A percentile compares a stretch with the other conserved stretches of the same genome.
These are phyloP conservation scores for Spea hammondii DNA, from an alignment of 2,797 vertebrate genomes.

Conservation along the genomic window DNA sequence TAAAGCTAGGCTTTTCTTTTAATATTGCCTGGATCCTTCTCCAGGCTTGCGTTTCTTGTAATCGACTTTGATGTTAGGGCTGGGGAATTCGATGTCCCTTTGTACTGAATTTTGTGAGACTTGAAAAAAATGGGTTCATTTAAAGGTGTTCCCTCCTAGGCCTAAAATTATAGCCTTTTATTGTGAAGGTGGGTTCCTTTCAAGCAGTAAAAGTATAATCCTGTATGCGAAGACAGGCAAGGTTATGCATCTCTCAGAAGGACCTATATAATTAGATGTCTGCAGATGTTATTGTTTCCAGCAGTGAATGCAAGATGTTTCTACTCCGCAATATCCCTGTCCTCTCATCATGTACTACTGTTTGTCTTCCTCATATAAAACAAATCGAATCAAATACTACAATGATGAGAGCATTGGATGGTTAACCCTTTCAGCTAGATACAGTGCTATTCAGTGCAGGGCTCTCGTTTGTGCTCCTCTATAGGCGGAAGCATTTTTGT, in stretches of 20 bases:
- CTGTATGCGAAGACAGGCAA: background rate
- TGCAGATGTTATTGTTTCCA: background rate
- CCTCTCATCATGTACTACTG: too few relatives aligned
- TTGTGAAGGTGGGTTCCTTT: constrained; percentile 26
- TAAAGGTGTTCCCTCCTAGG: constrained; percentile 42
- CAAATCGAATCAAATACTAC: too few relatives aligned
- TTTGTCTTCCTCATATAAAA: too few relatives aligned
- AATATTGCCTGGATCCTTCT: constrained; percentile 47
- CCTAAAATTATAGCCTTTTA: constrained; percentile 5
- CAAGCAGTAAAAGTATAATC: background rate
- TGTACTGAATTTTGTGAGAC: constrained; percentile 44
- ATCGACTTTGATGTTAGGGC: constrained; percentile 47
- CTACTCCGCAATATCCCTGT: too few relatives aligned
- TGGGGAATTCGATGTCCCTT: constrained; percentile 39
- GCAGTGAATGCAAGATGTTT: too few relatives aligned
- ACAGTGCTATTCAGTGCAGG: too few relatives aligned
- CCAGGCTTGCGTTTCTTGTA: constrained; percentile 41
- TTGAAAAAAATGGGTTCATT: constrained; percentile 39
- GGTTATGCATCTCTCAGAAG: background rate
- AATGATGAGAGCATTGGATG: too few relatives aligned
- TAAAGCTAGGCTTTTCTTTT: constrained; percentile 44
- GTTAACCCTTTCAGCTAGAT: too few relatives aligned
- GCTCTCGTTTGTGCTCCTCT: too few relatives aligned
- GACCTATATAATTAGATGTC: background rate
- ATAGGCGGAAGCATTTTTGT: too few relatives aligned